Percentiles rank a stretch among this genome's conserved stretches.
Conservation (phyloP, 2,797 vertebrate genomes). For the Rousettus madagascariensis region DNA sequence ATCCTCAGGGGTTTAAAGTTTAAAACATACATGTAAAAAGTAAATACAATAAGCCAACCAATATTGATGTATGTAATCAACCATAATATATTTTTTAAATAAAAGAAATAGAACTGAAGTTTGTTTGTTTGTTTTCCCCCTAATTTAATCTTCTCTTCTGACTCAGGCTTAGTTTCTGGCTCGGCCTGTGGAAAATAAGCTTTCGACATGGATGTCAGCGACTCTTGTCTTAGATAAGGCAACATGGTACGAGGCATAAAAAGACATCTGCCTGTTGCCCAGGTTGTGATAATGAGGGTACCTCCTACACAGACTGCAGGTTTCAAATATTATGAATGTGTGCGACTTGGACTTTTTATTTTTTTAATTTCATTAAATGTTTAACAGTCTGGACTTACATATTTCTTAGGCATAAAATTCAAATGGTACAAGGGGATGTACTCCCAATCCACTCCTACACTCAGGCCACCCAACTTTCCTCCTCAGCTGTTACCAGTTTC, state of each 20-base stretch:
- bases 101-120: constrained; percentile 15
- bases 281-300: neutral
- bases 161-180: neutral
- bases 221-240: neutral
- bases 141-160: neutral
- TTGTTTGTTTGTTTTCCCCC: no score
- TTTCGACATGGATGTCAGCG: neutral
- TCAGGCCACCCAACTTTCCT: neutral
- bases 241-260: neutral
- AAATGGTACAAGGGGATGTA: neutral
- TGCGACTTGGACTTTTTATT: neutral
- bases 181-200: neutral
- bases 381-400: neutral
- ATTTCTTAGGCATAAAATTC: constrained; percentile 18
- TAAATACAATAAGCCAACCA: neutral
- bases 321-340: constrained; percentile 23
- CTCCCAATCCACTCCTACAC: neutral
- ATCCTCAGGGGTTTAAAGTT: constrained; percentile 24
- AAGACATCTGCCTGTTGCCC: neutral
- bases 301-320: neutral
- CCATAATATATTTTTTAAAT: constrained; percentile 18
- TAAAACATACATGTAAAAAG: neutral
- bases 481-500: neutral
- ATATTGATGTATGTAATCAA: neutral
- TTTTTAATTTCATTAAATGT: constrained; percentile 10